Evolutionary conservation across 2,797 vertebrate genomes (phyloP).

Genomic region (Rhinatrema bivittatum): DNA sequence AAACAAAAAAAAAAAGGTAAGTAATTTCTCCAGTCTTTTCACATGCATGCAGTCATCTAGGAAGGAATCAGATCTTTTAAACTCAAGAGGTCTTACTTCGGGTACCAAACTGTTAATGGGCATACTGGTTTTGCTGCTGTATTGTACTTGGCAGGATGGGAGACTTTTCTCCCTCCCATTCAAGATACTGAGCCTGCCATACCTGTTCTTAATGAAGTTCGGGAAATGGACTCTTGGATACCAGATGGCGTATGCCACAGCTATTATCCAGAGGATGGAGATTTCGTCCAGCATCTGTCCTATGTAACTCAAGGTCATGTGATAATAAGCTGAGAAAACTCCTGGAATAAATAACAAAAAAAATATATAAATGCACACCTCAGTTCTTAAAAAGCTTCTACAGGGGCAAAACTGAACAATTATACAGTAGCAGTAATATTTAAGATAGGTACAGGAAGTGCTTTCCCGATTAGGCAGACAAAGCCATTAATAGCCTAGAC

Average conservation of each 20-base stretch:
- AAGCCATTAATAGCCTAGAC: too few species aligned
- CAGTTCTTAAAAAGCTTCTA: fast-evolving
- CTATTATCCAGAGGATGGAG: slow-evolving; percentile 85
- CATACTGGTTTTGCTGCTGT: too few species aligned
- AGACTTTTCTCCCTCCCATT: too few species aligned
- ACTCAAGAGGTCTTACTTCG: too few species aligned
- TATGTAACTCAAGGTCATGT: slow-evolving; percentile 89
- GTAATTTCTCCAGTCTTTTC: too few species aligned
- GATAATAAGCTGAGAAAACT: slow-evolving; percentile 84
- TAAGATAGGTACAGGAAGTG: neutral
- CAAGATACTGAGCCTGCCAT: too few species aligned
- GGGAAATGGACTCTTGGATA: slow-evolving; percentile 78
- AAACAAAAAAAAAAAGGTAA: too few species aligned
- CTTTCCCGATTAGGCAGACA: neutral
- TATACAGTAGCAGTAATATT: neutral
- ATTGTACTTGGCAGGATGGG: too few species aligned
- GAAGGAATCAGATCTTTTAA: too few species aligned
- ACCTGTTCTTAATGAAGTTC: slow-evolving; percentile 77
- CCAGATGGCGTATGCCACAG: slow-evolving; percentile 74
- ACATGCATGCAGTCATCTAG: too few species aligned
- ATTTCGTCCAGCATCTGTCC: slow-evolving; percentile 92
- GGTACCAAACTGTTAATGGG: too few species aligned
- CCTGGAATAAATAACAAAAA: slow-evolving; percentile 47
- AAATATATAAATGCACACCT: fast-evolving
- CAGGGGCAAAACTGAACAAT: fast-evolving